phyloP scores from a whole-genome alignment of 1,140 invertebrate genomes.

The Philotrypesis tridentata region DNA sequence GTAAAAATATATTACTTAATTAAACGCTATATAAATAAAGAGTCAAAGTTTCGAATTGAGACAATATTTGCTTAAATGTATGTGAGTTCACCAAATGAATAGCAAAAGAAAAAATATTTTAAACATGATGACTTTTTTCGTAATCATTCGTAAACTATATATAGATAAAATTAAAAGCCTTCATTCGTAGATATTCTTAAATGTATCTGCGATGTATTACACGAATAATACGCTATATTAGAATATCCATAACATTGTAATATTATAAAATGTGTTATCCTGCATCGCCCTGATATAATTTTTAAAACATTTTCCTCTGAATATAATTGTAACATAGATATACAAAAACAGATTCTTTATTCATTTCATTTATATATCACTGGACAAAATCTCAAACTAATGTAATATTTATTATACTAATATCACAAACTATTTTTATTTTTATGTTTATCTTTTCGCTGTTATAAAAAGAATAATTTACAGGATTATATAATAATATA shows the following conservation, averaged over 20 bases:
- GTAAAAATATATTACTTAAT: background rate
- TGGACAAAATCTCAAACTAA: conserved; percentile 40
- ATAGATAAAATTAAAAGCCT: background rate
- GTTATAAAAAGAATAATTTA: conserved; percentile 41
- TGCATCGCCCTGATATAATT: background rate
- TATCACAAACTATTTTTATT: conserved; percentile 52
- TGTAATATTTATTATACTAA: conserved; percentile 40
- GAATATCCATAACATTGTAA: conserved; percentile 1
- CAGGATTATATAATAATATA: background rate
- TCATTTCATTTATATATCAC: conserved; percentile 16
- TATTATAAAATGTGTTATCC: conserved; percentile 4
- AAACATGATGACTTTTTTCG: background rate
- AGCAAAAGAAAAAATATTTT: background rate
- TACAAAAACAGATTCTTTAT: conserved; percentile 27
- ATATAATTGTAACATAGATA: conserved; percentile 6
- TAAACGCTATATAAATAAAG: background rate
- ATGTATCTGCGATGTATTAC: conserved; percentile 7
- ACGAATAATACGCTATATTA: background rate
- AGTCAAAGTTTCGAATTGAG: background rate
- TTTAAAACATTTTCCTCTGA: conserved; percentile 26
- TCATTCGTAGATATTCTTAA: background rate
- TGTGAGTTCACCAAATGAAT: background rate
- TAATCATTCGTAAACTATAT: background rate
- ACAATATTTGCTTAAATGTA: background rate
- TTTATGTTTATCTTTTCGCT: background rate